phyloP scores from a whole-genome alignment of 2,113 vertebrate genomes.

The Apteryx mantelli region DNA sequence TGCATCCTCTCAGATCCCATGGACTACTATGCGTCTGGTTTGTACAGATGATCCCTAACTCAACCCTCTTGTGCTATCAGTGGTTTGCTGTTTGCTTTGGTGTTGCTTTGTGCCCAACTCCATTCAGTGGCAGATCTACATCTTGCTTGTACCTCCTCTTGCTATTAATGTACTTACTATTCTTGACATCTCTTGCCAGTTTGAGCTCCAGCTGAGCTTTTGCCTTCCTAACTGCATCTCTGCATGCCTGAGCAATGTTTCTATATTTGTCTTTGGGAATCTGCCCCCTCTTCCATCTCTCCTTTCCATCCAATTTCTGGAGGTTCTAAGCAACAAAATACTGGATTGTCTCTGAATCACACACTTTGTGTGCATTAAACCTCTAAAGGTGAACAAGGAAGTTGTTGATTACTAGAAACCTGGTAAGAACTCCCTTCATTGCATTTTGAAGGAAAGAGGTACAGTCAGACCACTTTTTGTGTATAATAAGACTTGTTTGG shows the following conservation, averaged over 20 bases:
- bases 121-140: background rate
- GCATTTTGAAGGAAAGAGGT: background rate
- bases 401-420: background rate
- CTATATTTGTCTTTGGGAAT: background rate
- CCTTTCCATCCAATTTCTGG: background rate
- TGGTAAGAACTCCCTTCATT: background rate
- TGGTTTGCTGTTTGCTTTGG: background rate
- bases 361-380: background rate
- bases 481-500: background rate
- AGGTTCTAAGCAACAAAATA: background rate
- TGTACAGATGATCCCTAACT: background rate
- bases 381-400: background rate
- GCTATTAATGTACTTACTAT: background rate
- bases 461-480: background rate
- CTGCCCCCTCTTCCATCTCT: background rate
- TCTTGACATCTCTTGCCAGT: background rate
- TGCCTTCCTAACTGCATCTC: background rate
- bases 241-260: background rate
- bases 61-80: fast-evolving
- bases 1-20: background rate
- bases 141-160: background rate
- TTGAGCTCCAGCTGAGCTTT: background rate
- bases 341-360: background rate
- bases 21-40: background rate
- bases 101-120: background rate